Evolutionary conservation across 2,113 vertebrate genomes (phyloP).

Genomic region (Pongo abelii): DNA sequence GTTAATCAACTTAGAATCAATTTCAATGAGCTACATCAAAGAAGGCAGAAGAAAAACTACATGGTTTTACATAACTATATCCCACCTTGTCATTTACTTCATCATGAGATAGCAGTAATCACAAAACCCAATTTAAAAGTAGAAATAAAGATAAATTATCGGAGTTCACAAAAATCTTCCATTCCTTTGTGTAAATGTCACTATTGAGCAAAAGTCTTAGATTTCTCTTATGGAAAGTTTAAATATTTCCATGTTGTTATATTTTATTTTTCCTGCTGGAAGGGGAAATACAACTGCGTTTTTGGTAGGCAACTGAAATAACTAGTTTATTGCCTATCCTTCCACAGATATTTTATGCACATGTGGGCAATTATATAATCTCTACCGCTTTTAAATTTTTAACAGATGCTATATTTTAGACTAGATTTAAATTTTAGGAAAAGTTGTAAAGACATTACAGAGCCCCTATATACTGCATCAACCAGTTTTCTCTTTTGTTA

Average conservation of each 20-base stretch:
- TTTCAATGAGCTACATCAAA: not conserved
- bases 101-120: not conserved
- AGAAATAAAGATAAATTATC: not conserved
- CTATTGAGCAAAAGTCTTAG: not conserved
- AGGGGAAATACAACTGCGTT: not conserved
- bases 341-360: too few relatives aligned
- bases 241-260: not conserved
- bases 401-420: too few relatives aligned
- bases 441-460: too few relatives aligned
- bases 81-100: not conserved
- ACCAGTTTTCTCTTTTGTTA: too few relatives aligned
- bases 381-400: too few relatives aligned
- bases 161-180: not conserved
- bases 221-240: not conserved
- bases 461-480: too few relatives aligned
- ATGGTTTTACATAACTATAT: not conserved
- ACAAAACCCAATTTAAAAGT: not conserved
- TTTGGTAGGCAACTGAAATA: not conserved
- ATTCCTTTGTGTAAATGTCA: not conserved
- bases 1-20: not conserved
- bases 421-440: too few relatives aligned
- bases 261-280: not conserved
- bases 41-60: not conserved
- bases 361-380: too few relatives aligned
- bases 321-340: too few relatives aligned